These are phyloP conservation scores for Plotosus lineatus DNA, from an alignment of 2,113 vertebrate genomes.

Conservation along the genomic window DNA sequence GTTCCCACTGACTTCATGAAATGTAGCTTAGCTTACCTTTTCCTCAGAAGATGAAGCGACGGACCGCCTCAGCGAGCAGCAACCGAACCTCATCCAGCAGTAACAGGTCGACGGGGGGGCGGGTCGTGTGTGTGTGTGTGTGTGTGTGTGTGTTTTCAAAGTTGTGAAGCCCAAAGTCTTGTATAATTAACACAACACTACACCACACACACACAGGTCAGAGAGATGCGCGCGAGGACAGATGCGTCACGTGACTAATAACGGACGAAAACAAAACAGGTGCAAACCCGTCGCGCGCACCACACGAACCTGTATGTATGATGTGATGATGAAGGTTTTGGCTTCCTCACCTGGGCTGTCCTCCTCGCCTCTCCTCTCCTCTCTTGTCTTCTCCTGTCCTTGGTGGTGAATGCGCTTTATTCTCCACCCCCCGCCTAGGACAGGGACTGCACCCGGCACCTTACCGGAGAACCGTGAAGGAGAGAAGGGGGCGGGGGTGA, in stretches of 20 bases:
- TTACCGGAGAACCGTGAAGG: not conserved
- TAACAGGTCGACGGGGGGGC: not conserved
- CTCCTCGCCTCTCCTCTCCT: not conserved
- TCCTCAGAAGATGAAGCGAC: not conserved
- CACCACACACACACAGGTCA: too few species aligned
- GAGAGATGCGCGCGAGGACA: not conserved
- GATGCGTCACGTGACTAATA: not conserved
- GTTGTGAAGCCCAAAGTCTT: not conserved
- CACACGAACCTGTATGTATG: not conserved
- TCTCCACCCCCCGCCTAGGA: conserved; percentile 6
- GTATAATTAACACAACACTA: not conserved
- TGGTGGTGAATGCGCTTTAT: conserved; percentile 8
- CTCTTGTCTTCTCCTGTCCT: not conserved
- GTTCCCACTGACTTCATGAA: not conserved
- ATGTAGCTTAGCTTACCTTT: conserved; percentile 9
- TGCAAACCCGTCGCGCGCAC: not conserved
- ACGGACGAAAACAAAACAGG: not conserved
- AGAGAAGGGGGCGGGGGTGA: not conserved
- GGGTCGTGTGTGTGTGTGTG: not conserved
- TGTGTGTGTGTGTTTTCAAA: not conserved
- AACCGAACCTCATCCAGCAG: not conserved
- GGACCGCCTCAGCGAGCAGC: not conserved
- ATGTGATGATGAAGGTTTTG: not conserved
- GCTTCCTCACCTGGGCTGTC: not conserved
- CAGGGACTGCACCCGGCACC: not conserved